These are phyloP conservation scores for Coturnix japonica DNA, from an alignment of 2,113 vertebrate genomes.

Conservation along the genomic window DNA sequence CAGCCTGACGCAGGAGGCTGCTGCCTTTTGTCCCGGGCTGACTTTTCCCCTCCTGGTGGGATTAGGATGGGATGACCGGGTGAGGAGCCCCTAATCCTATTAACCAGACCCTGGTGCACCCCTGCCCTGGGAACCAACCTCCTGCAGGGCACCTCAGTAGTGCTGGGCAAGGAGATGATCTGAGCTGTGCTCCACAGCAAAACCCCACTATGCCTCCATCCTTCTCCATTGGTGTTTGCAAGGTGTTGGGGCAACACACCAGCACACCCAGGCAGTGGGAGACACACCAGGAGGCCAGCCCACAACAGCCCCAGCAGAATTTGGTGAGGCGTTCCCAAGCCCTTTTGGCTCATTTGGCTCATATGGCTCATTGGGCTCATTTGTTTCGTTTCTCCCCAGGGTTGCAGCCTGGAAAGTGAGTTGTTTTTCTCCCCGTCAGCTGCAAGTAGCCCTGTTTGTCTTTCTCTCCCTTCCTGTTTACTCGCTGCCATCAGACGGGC, in stretches of 20 bases:
- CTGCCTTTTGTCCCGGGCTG: conserved; percentile 64
- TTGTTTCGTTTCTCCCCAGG: neutral
- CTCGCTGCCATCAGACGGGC: conserved; percentile 35
- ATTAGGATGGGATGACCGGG: conserved; percentile 53
- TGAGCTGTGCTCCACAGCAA: neutral
- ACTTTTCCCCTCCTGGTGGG: conserved; percentile 46
- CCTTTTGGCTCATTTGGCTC: conserved; percentile 5
- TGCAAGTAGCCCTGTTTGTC: conserved; percentile 49
- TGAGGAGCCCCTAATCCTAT: conserved; percentile 65
- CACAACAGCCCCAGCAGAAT: neutral
- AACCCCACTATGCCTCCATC: neutral
- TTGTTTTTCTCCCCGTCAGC: conserved; percentile 35
- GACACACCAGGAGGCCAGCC: fast-evolving
- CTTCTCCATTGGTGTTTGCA: neutral
- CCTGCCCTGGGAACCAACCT: neutral
- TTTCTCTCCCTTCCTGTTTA: conserved; percentile 72
- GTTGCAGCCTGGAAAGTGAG: neutral
- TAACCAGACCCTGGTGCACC: neutral
- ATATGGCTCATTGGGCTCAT: conserved; percentile 22
- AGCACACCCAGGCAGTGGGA: fast-evolving
- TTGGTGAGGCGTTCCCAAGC: neutral
- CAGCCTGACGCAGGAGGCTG: neutral
- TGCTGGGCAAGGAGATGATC: neutral
- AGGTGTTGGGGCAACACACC: neutral
- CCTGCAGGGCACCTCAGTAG: fast-evolving